Base-by-base conservation (phyloP, 2,113 vertebrate species). In the Pygathrix nemaeus region DNA sequence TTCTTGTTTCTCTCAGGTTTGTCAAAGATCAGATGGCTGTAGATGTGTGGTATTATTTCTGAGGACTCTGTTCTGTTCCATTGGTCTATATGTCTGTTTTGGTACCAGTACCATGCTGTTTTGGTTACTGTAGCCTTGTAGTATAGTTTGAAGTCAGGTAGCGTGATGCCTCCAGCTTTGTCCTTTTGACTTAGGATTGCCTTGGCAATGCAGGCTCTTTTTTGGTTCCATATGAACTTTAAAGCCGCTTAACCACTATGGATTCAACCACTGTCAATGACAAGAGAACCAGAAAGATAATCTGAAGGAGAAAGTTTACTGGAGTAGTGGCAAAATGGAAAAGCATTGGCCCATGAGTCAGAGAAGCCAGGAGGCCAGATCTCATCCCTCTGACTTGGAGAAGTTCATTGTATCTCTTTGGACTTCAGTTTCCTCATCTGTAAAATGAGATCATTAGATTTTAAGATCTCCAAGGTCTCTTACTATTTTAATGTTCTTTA, bases 211-310 rank as follows among this genome's bases (percentile, higher is more conserved):
- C 38, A 38, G 38, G 38, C 38, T 38, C 38, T 38, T 38, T 38
- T 38, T 38, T 38, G 38, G 38, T 38, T 38, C 38, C 38, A 38
- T 38, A 38, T 38, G 38, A 38, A 38, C 38, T 38, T 38, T 38
- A 38, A 38, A 38, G 38, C 38, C 38, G 38, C 38, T 90, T 87
- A 94, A 93, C 93, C n/a, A 80, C 18, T 55, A 27, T 91, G 25
- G 40, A 12, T 80, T 35, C 64, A 93, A 76, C 12, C 52, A 75
- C 11, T 89, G 35, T 87, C 50, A 43, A 52, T 35, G 40, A 11
- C 59, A 84, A 80, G 10, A 90, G n/a, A 17, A 96, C 11, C 89
- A 92, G 76, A 55, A 88, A 64, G 70, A 87, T 90, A n/a, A 96
- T 20, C 68, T 90, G 30, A 93, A 93, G 38, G 43, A 96, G n/a